Evolutionary conservation across 2,888 invertebrate genomes (phyloP), one percentile per base, ranked within the genome.

Genomic region (Cantharis lateralis): DNA sequence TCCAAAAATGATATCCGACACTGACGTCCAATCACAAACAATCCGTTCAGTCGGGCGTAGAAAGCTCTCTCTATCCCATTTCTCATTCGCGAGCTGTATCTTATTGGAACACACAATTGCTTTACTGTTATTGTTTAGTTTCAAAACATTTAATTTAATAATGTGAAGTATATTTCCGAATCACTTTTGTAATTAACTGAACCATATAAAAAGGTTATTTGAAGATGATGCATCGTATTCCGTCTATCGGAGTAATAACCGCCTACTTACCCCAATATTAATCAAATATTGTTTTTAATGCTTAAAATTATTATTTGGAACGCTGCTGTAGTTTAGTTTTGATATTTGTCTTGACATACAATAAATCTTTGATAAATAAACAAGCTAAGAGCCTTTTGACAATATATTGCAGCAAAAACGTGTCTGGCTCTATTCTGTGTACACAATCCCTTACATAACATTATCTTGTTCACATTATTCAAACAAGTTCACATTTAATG

Each of bases 21-120:
- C 81, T 83, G 84, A 84, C 83, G 83, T 82, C 82, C 83, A 82
- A 83, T 84, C 84, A 83, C 81, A 82, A 82, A 83, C 84, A 83
- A 83, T 84, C 80, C 81, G 80, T 63, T 78, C 82, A 80, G 78
- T 79, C 82, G 79, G 82, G 82, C 83, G 81, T 79, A 77, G 78
- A 82, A 79, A 80, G 80, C 80, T 80, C 81, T 76, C 79, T 80
- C 79, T 78, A 75, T 78, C 78, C 74, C 76, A 78, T 77, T 80
- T 78, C 75, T 76, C 80, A 78, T 79, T 79, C 78, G 78, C 78
- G 76, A 73, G 70, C 78, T 77, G 77, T 80, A 81, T 80, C 80
- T 80, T 77, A 79, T 81, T 81, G 80, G 79, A 74, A 74, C 78
- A 76, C 76, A 76, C 76, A 76, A 78, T 78, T 74, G 74, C 73